These are phyloP conservation scores for Enteromius trimaculatus DNA, from an alignment of 2,797 vertebrate genomes.

Conservation along the genomic window DNA sequence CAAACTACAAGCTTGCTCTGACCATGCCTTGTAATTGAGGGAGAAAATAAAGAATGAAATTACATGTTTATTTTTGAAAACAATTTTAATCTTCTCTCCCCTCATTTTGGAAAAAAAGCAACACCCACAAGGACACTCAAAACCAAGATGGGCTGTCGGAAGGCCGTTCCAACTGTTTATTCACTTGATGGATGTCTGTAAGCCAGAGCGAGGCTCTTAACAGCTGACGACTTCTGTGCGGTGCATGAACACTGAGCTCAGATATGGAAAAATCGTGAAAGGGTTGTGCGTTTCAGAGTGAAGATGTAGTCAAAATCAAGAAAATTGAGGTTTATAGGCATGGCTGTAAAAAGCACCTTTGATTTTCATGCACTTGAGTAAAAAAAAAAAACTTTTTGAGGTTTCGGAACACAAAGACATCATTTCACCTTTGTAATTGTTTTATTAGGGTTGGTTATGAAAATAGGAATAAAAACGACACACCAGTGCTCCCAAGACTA, in stretches of 20 bases:
- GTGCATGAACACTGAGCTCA: not conserved
- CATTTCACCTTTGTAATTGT: not conserved
- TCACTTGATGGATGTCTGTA: constrained; percentile 62
- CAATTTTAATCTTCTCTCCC: constrained; percentile 87
- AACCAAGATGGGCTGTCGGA: constrained; percentile 69
- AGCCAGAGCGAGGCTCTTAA: constrained; percentile 42
- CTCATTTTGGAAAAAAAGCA: constrained; percentile 78
- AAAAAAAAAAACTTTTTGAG: not conserved
- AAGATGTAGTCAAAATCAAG: not conserved
- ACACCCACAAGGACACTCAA: constrained; percentile 79
- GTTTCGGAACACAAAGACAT: not conserved
- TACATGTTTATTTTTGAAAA: constrained; percentile 90
- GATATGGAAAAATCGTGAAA: not conserved
- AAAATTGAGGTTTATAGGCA: not conserved
- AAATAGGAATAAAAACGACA: not conserved
- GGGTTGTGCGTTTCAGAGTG: not conserved
- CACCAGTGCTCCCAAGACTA: not conserved
- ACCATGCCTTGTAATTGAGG: constrained; percentile 87
- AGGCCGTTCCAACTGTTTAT: constrained; percentile 66
- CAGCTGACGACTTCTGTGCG: constrained; percentile 28
- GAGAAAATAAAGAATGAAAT: constrained; percentile 86
- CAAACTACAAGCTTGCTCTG: constrained; percentile 82
- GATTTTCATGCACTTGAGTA: not conserved
- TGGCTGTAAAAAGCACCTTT: not conserved
- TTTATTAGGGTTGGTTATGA: not conserved